Percentiles rank a stretch among this genome's conserved stretches.
Evolutionary conservation across 2,797 vertebrate species (phyloP).

Genomic region (Sternarchorhynchus goeldii): DNA sequence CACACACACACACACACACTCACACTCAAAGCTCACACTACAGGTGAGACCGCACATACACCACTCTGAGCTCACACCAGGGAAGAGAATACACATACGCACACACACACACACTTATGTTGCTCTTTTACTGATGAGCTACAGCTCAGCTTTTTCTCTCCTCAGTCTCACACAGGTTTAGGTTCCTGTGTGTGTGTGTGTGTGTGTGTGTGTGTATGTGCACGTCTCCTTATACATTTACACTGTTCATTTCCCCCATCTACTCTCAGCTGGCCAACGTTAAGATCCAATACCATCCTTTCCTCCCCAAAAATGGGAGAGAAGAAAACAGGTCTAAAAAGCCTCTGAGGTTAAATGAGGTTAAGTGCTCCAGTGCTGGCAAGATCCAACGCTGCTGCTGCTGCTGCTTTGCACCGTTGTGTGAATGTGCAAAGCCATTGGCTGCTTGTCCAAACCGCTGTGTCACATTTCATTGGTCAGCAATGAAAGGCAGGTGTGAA

Average conservation of each 20-base stretch:
- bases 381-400: too few species aligned
- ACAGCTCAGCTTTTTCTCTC: neutral
- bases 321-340: neutral
- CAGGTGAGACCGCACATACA: neutral
- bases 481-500: too few species aligned
- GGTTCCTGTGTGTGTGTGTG: neutral
- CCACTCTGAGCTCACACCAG: too few species aligned
- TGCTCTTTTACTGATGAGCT: neutral
- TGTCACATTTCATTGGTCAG: too few species aligned
- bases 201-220: neutral
- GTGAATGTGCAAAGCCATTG: too few species aligned
- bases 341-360: too few species aligned
- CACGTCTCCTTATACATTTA: neutral
- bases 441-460: too few species aligned
- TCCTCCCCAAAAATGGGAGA: neutral
- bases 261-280: slow-evolving; percentile 31
- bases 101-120: neutral
- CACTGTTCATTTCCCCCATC: neutral
- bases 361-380: too few species aligned
- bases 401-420: too few species aligned
- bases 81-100: too few species aligned
- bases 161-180: neutral
- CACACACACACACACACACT: neutral
- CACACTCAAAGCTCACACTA: slow-evolving; percentile 19
- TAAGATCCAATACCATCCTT: neutral